These are phyloP conservation scores for Ptilodon capucinus DNA, from an alignment of 2,888 invertebrate genomes.

Conservation along the genomic window DNA sequence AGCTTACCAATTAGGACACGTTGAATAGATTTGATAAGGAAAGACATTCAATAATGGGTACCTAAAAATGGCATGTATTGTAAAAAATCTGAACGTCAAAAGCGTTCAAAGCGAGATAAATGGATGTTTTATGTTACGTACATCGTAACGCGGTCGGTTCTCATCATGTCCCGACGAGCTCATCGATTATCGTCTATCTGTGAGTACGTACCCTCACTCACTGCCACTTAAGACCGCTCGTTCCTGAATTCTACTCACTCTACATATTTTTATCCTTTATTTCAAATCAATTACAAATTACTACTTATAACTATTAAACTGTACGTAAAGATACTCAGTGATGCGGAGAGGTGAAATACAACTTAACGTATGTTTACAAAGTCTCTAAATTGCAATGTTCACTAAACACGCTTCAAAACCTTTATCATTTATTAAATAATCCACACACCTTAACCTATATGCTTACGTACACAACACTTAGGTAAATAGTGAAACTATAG, in stretches of 20 bases:
- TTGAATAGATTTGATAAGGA: slow-evolving; percentile 6
- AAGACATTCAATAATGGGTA: background rate
- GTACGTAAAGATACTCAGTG: slow-evolving; percentile 20
- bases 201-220: slow-evolving; percentile 17
- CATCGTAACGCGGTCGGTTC: slow-evolving; percentile 10
- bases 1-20: slow-evolving; percentile 17
- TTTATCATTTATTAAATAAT: too few relatives aligned
- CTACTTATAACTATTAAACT: slow-evolving; percentile 26
- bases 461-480: too few relatives aligned
- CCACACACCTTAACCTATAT: too few relatives aligned
- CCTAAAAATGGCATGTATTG: background rate
- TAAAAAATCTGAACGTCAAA: background rate
- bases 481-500: too few relatives aligned
- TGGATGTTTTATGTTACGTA: background rate
- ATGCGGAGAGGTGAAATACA: slow-evolving; percentile 20
- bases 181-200: slow-evolving; percentile 23
- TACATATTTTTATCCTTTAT: slow-evolving; percentile 20
- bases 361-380: too few relatives aligned
- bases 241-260: slow-evolving; percentile 16
- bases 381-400: slow-evolving; percentile 26
- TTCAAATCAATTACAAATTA: slow-evolving; percentile 24
- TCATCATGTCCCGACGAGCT: slow-evolving; percentile 19
- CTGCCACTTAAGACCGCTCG: slow-evolving; percentile 12
- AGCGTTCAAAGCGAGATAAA: background rate
- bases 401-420: slow-evolving; percentile 5